Evolutionary conservation across 35 echinoderm and acorn worm genomes (phyloP).

Genomic region (Strongylocentrotus purpuratus): DNA sequence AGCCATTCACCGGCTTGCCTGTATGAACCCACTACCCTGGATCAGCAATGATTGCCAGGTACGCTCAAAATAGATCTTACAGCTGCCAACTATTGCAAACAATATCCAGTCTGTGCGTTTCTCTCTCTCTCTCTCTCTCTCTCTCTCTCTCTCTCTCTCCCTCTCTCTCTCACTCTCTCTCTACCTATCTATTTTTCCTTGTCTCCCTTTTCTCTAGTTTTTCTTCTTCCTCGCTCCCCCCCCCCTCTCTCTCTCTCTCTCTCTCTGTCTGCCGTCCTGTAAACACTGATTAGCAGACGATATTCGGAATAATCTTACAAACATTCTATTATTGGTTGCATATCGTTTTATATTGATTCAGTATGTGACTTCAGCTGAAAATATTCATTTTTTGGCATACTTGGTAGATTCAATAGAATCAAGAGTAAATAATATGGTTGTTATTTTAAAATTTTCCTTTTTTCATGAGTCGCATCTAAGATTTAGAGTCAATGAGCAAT

Average conservation of each 20-base stretch:
- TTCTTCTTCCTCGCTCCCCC: neutral
- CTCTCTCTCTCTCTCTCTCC: neutral
- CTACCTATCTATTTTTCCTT: neutral
- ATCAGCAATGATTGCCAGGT: neutral
- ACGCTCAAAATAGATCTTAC: neutral
- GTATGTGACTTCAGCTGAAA: neutral
- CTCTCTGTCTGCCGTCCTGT: no score
- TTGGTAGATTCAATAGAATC: no score
- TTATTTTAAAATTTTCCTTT: no score
- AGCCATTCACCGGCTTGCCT: neutral
- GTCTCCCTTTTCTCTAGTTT: no score
- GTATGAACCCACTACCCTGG: neutral
- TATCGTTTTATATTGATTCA: neutral
- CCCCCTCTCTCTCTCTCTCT: neutral
- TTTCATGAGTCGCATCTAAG: no score
- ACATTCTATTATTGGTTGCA: neutral
- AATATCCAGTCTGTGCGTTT: neutral
- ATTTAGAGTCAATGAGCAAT: neutral
- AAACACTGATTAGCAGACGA: no score
- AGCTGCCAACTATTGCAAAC: neutral
- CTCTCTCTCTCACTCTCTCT: neutral
- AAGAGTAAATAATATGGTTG: no score
- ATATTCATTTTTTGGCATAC: no score
- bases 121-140: neutral
- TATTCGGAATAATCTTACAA: no score